phyloP scores from a whole-genome alignment of 2,797 vertebrate genomes.

The Enteromius fasciolatus region DNA sequence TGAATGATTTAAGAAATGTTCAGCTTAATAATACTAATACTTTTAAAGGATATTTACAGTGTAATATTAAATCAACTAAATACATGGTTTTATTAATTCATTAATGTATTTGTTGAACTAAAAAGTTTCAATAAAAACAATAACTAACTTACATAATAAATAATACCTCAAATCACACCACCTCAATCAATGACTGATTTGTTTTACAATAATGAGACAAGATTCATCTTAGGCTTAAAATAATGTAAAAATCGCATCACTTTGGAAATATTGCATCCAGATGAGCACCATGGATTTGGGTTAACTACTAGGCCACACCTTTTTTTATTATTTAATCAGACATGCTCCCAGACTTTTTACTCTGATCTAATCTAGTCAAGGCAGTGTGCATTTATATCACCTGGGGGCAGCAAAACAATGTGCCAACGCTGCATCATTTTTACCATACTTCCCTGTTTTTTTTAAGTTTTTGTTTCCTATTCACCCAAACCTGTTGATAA shows the following conservation, averaged over 20 bases:
- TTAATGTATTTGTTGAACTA: neutral
- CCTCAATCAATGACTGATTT: neutral
- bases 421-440: neutral
- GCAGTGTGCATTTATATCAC: conserved; percentile 1
- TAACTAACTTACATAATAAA: neutral
- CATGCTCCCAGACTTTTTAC: neutral
- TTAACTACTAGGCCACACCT: neutral
- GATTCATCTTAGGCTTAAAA: neutral
- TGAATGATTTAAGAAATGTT: neutral
- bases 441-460: neutral
- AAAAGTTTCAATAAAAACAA: neutral
- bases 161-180: conserved; percentile 6
- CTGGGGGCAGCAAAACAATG: neutral
- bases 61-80: neutral
- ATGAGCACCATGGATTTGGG: neutral
- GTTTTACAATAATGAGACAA: neutral
- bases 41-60: neutral
- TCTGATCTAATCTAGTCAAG: neutral
- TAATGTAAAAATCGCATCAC: neutral
- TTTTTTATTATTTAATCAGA: neutral
- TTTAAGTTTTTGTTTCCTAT: neutral
- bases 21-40: neutral
- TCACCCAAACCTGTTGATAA: conserved; percentile 11
- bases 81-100: neutral
- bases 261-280: neutral